Conservation (phyloP, 2,113 vertebrate genomes). For the Saguinus midas region DNA sequence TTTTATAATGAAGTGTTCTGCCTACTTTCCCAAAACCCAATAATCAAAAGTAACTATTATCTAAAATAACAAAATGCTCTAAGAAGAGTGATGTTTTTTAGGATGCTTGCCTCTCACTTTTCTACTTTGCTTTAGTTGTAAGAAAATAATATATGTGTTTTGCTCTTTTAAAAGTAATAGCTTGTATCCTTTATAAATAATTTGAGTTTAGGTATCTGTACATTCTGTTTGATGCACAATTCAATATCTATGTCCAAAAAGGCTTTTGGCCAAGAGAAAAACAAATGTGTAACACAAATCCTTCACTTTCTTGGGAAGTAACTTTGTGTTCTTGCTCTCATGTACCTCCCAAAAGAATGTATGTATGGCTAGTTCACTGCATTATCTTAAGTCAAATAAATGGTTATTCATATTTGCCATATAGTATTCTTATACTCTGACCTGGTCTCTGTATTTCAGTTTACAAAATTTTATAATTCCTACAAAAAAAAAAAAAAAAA, state of each 20-base stretch:
- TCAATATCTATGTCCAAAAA: neutral
- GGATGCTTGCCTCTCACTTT: neutral
- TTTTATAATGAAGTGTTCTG: neutral
- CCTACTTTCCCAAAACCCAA: neutral
- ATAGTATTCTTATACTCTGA: neutral
- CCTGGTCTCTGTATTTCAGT: neutral
- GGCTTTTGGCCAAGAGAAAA: slow-evolving; percentile 15
- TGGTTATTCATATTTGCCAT: slow-evolving; percentile 30
- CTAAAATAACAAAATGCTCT: neutral
- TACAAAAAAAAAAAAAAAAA: neutral
- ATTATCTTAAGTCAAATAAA: slow-evolving; percentile 14
- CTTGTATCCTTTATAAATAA: slow-evolving; percentile 22
- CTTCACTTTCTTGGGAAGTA: neutral
- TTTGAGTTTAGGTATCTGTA: neutral
- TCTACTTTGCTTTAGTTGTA: slow-evolving; percentile 27
- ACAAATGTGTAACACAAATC: neutral
- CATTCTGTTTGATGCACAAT: slow-evolving; percentile 31
- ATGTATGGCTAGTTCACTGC: neutral
- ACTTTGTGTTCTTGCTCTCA: neutral
- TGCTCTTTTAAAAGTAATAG: slow-evolving; percentile 34
- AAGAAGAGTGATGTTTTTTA: neutral
- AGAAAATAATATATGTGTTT: slow-evolving; percentile 11
- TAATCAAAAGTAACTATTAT: neutral
- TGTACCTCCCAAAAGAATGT: neutral
- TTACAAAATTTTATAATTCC: neutral